These are phyloP conservation scores for Panulirus ornatus DNA, from an alignment of 1,140 invertebrate genomes.

Conservation along the genomic window DNA sequence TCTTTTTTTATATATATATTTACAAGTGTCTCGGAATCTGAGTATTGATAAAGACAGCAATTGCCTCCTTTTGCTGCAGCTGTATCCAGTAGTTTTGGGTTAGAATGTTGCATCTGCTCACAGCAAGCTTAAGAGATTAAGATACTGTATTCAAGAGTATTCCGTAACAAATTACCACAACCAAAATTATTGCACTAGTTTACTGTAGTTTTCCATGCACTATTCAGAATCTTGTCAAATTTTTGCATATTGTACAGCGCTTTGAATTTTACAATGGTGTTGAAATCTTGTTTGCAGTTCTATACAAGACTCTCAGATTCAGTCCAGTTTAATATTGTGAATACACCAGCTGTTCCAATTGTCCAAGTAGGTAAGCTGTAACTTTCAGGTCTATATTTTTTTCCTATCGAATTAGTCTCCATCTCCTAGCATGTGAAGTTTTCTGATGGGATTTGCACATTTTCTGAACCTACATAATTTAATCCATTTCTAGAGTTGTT, in stretches of 20 bases:
- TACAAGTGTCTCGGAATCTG: background rate
- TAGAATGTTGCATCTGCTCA: background rate
- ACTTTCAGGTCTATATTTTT: too few species aligned
- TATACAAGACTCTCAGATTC: too few species aligned
- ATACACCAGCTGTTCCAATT: too few species aligned
- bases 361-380: too few species aligned
- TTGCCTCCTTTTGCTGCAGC: background rate
- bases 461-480: too few species aligned
- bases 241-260: slow-evolving; percentile 5
- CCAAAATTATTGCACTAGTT: slow-evolving; percentile 1
- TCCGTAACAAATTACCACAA: background rate
- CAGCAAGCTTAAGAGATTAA: background rate
- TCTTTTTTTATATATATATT: background rate
- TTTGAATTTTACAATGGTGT: background rate
- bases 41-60: slow-evolving; percentile 1
- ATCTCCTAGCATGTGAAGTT: too few species aligned
- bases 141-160: background rate
- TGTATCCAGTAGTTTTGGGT: background rate
- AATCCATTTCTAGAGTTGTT: too few species aligned
- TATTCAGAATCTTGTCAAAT: background rate
- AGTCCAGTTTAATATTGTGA: too few species aligned
- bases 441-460: too few species aligned
- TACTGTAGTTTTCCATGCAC: background rate
- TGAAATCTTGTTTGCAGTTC: too few species aligned
- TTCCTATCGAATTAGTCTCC: too few species aligned